Evolutionary conservation across 2,113 vertebrate genomes (phyloP), one percentile per base, ranked within the genome.

Genomic region (Chaetops frenatus): DNA sequence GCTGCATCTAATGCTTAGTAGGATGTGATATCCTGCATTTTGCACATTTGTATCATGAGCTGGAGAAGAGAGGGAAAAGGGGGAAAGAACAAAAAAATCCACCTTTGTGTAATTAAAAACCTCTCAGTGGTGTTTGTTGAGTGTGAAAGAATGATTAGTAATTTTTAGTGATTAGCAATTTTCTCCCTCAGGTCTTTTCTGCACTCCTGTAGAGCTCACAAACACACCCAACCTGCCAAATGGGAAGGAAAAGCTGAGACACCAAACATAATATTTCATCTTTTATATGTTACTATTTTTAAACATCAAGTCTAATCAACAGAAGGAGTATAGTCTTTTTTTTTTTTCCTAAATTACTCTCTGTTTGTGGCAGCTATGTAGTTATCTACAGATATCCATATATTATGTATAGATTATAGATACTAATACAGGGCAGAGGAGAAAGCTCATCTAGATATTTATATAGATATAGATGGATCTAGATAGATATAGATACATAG

Each of bases 121-220:
- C 91, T 97, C 95, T 96, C n/a, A 12, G 96, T 94, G 94, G 95
- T 97, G 97, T 97, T 98, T 98, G 94, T 97, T 97, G 98, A 96
- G 97, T 95, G 96, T 94, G 95, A 96, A 95, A 97, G 95, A 96
- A 86, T 97, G 93, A 97, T 98, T 97, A 98, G 96, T 97, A 97
- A 97, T 98, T 97, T 97, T 94, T 95, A 95, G 94, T 95, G 96
- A 98, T 97, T 97, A 97, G 94, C 96, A 97, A 97, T 98, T 98
- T 98, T 97, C 95, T 97, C 97, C 96, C 94, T 97, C 95, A 96
- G 96, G 96, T 94, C 88, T 97, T 97, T 98, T 94, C 96, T 97
- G 91, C 96, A 94, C 98, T 98, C 97, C 96, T 12, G 11, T 96
- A 92, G 96, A 95, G 96, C 91, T 96, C 92, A 62, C 47, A 10